A percentile compares a stretch with the other conserved stretches of the same genome.
These are phyloP conservation scores for Gopherus flavomarginatus DNA, from an alignment of 2,113 vertebrate genomes.

Conservation along the genomic window DNA sequence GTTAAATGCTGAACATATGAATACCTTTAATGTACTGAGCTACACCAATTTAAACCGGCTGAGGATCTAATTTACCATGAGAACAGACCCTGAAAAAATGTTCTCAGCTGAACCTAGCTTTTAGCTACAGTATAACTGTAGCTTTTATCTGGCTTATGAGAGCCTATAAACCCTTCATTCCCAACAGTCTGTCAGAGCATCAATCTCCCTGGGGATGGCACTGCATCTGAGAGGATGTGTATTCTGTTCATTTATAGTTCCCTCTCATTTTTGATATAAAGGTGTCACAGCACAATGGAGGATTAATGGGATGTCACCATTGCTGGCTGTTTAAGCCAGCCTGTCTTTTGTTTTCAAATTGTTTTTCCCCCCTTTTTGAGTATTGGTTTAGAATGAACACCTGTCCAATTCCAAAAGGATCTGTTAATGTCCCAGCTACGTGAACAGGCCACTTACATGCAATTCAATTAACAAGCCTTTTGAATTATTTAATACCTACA, in stretches of 20 bases:
- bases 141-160: neutral
- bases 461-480: neutral
- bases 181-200: neutral
- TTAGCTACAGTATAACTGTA: slow-evolving; percentile 10
- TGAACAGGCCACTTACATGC: neutral
- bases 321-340: accelerated
- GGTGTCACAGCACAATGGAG: neutral
- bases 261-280: neutral
- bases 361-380: neutral
- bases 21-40: neutral
- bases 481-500: neutral
- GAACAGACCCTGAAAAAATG: neutral
- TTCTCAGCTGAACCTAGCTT: neutral
- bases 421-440: accelerated
- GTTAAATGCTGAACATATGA: neutral
- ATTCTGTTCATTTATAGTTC: neutral
- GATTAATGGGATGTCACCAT: neutral
- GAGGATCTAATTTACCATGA: neutral
- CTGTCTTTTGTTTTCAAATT: neutral
- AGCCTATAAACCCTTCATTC: neutral
- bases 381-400: neutral
- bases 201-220: neutral
- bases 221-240: neutral
- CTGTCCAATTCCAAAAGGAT: neutral
- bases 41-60: slow-evolving; percentile 6